These are phyloP conservation scores for Corythoichthys intestinalis DNA, from an alignment of 2,113 vertebrate species.

Conservation along the genomic window DNA sequence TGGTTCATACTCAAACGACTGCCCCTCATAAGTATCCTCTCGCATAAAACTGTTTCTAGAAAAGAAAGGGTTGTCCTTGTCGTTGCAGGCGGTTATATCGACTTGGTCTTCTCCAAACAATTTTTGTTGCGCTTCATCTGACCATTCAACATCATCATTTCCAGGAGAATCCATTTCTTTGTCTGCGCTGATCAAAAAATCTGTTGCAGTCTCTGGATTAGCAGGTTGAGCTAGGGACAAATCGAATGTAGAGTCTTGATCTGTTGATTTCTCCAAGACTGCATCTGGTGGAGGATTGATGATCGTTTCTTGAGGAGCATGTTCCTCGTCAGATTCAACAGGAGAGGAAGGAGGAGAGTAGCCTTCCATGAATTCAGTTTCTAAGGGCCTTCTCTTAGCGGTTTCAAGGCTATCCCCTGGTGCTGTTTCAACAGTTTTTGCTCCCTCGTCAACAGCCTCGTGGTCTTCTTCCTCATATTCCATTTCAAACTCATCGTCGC, in stretches of 20 bases:
- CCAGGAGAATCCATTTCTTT: constrained; percentile 57
- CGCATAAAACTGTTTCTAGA: constrained; percentile 47
- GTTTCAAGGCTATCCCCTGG: constrained; percentile 28
- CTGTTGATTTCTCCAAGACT: not conserved
- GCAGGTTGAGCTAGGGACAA: constrained; percentile 15
- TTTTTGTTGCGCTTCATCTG: constrained; percentile 51
- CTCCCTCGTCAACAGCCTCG: constrained; percentile 42
- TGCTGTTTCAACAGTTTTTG: constrained; percentile 15
- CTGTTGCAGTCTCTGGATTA: constrained; percentile 11
- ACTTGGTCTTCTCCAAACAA: constrained; percentile 33
- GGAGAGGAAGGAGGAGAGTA: constrained; percentile 62
- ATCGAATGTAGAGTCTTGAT: constrained; percentile 13
- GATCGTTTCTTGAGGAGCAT: constrained; percentile 45
- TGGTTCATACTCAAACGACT: constrained; percentile 58
- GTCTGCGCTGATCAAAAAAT: constrained; percentile 14
- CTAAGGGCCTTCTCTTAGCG: constrained; percentile 39
- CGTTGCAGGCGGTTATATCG: constrained; percentile 18
- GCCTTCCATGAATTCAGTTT: constrained; percentile 60
- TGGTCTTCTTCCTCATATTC: constrained; percentile 55
- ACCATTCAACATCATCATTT: constrained; percentile 55
- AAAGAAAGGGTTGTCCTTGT: not conserved
- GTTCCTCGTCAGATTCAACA: constrained; percentile 58
- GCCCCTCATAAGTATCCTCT: constrained; percentile 59
- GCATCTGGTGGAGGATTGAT: constrained; percentile 25
- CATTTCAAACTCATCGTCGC: constrained; percentile 69